phyloP scores from a whole-genome alignment of 2,797 vertebrate species.

The Myripristis jacobus region DNA sequence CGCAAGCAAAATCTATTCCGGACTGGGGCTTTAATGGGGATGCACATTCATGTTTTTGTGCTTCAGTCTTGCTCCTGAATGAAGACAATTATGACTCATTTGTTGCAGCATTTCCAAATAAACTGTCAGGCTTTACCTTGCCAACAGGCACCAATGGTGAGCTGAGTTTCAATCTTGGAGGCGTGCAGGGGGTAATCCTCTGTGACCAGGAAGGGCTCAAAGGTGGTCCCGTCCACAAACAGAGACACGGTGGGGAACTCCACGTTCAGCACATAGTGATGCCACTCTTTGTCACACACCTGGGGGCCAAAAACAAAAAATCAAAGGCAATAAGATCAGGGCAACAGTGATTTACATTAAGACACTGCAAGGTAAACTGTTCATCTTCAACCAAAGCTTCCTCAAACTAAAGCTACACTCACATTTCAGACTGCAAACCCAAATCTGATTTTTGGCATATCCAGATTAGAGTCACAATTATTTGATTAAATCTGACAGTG shows the following conservation, averaged over 20 bases:
- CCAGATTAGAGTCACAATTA: too few relatives aligned
- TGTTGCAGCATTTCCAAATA: background rate
- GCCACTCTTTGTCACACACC: constrained; percentile 98
- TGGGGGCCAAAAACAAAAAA: constrained; percentile 59
- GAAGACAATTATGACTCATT: background rate
- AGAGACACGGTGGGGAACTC: constrained; percentile 91
- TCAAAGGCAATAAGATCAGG: too few relatives aligned
- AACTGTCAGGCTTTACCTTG: constrained; percentile 86
- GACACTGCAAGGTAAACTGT: background rate
- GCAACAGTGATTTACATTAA: too few relatives aligned
- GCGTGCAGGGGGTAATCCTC: constrained; percentile 96
- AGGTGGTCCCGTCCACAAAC: constrained; percentile 91
- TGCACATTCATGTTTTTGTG: background rate
- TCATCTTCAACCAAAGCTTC: background rate
- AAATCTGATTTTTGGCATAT: too few relatives aligned
- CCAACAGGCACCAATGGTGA: constrained; percentile 97
- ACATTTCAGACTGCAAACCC: too few relatives aligned
- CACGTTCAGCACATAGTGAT: constrained; percentile 95
- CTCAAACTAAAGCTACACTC: background rate
- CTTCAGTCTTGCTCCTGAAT: background rate
- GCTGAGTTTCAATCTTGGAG: constrained; percentile 91
- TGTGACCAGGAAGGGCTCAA: constrained; percentile 95
- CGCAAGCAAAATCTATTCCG: too few relatives aligned
- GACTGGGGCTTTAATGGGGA: too few relatives aligned
- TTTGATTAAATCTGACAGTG: too few relatives aligned